Evolutionary conservation across 2,888 invertebrate species (phyloP), one percentile per base, ranked within the genome.

Genomic region (Hanleya hanleyi): DNA sequence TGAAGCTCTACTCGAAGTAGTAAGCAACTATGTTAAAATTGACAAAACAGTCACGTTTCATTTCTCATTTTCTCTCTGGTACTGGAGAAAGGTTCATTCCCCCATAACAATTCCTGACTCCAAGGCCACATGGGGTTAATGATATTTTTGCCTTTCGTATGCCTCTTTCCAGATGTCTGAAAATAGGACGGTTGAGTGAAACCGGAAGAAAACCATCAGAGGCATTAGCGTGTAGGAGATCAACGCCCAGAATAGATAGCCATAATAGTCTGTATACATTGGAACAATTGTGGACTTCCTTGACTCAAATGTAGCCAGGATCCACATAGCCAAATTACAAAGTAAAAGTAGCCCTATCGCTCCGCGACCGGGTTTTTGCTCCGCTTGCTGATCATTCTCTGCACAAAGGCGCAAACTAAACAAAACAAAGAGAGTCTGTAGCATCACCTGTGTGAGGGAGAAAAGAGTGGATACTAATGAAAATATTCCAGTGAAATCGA

Each of bases 81-180:
- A n/a, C n/a, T n/a, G n/a, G n/a, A n/a, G n/a, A n/a, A n/a, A n/a
- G n/a, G n/a, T n/a, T n/a, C n/a, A n/a, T n/a, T n/a, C n/a, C n/a
- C n/a, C n/a, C n/a, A n/a, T n/a, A n/a, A n/a, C n/a, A n/a, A n/a
- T n/a, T n/a, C n/a, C n/a, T n/a, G n/a, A n/a, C n/a, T n/a, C n/a
- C n/a, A n/a, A n/a, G n/a, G n/a, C n/a, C n/a, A n/a, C n/a, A n/a
- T n/a, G n/a, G n/a, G n/a, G n/a, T n/a, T n/a, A n/a, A n/a, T n/a
- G n/a, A n/a, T n/a, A n/a, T n/a, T 57, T 33, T 57, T 26, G 26
- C 18, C 29, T 57, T 57, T 57, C 29, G 29, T 57, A 57, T 1
- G 61, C 61, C 29, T 57, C 61, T 33, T 57, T 57, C 61, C 61
- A 57, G 29, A 57, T 57, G 7, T 57, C 61, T 4, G 61, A 57